Base-by-base conservation (phyloP, 2,113 vertebrate genomes). In the Thymallus thymallus region DNA sequence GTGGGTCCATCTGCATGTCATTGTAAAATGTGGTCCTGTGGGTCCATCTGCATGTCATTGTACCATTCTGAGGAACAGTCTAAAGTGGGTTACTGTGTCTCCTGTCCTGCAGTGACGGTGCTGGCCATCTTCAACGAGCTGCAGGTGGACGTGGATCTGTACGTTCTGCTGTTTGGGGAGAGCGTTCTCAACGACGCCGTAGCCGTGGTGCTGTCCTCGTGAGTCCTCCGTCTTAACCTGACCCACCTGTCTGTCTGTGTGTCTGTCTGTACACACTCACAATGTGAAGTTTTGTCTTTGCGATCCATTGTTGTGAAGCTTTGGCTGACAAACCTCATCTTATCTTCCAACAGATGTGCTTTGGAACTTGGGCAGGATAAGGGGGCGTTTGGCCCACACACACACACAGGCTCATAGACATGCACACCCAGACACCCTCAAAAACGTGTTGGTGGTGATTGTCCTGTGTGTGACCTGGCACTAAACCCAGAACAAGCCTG, bases 81-180 rank as follows among this genome's bases (percentile, higher is more conserved):
- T 41, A 10, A 41, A 10, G 35, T 10, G 2, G 35, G 35, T 41
- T 41, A 41, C 9, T 41, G 35, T 41, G 35, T n/a, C 9, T n/a
- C 81, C 63, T 86, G 10, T 84, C 83, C 87, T 82, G 63, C 88
- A 99, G 98, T 99, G 92, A 99, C 98, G 1, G 97, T 99, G 60
- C 94, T 99, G 88, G 97, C 98, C 76, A 99, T 99, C 89, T 99
- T 99, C 92, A 95, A 98, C 3, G 98, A 99, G 82, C 95, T 99
- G 84, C 96, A 99, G 82, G 98, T 98, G 1, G 97, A 99, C 69
- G 95, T 95, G 69, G 97, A 99, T 85, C 94, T 99, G 45, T 99
- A 99, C n/a, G 98, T 97, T 0, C 88, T 99, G 79, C 94, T 99
- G 74, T 99, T 99, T 87, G 98, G 98, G 5, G 98, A 99, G 84